These are phyloP conservation scores for Silurus glanis DNA, from an alignment of 2,113 vertebrate genomes.

Conservation along the genomic window DNA sequence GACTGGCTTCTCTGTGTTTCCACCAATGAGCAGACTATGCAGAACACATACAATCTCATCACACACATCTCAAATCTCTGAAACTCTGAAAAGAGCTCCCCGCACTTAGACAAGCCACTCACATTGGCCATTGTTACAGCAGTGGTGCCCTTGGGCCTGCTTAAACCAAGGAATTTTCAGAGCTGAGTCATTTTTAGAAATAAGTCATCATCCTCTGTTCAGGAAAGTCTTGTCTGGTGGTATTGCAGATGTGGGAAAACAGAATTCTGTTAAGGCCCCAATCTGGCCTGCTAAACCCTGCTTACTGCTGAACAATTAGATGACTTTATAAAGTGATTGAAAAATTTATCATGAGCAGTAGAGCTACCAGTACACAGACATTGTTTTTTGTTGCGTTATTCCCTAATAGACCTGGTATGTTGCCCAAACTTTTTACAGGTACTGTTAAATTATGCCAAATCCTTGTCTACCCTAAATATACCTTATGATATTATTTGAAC, in stretches of 20 bases:
- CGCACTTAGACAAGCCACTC: not conserved
- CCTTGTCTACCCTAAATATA: not conserved
- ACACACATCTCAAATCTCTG: not conserved
- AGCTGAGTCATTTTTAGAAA: not conserved
- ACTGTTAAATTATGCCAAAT: not conserved
- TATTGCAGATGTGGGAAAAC: not conserved
- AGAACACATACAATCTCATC: not conserved
- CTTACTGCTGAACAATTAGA: not conserved
- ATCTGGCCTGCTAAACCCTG: not conserved
- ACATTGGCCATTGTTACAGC: not conserved
- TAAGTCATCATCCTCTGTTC: not conserved
- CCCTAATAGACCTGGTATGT: not conserved
- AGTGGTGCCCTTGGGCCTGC: not conserved
- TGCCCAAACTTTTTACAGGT: not conserved
- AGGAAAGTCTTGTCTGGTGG: not conserved
- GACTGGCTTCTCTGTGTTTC: not conserved
- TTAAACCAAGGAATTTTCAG: not conserved
- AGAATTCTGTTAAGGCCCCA: not conserved
- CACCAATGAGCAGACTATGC: not conserved
- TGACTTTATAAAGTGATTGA: not conserved
- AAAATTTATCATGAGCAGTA: not conserved
- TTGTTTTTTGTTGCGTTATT: not conserved
- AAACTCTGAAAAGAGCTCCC: not conserved
- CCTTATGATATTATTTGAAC: not conserved
- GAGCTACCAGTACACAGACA: no score